Percentiles rank a stretch among this genome's conserved stretches.
These are phyloP conservation scores for Megalurothrips usitatus DNA, from an alignment of 2,888 invertebrate genomes.

Conservation along the genomic window DNA sequence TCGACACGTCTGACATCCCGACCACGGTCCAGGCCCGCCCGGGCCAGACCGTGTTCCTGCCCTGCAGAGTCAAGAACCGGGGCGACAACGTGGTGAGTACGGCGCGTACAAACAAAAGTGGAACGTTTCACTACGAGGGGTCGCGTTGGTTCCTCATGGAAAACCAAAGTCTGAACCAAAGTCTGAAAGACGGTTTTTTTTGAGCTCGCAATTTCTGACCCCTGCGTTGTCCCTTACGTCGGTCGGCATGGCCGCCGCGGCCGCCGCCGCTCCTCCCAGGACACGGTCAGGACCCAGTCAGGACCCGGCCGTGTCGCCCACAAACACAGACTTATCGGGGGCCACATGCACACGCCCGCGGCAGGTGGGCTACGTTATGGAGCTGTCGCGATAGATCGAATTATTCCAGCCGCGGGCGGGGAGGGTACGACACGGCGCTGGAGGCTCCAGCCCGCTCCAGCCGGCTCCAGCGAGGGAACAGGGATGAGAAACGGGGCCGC, in stretches of 20 bases:
- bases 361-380: not conserved
- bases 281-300: no score
- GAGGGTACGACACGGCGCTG: no score
- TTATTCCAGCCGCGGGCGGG: not conserved
- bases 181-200: no score
- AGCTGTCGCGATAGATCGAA: constrained; percentile 17
- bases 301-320: not conserved
- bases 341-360: not conserved
- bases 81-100: constrained; percentile 35
- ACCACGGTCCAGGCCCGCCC: constrained; percentile 33
- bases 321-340: constrained; percentile 10
- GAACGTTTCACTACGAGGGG: no score
- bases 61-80: constrained; percentile 34
- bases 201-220: no score
- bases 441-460: no score
- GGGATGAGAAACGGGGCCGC: not conserved
- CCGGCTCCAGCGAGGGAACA: not conserved
- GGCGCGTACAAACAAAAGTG: no score
- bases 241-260: no score
- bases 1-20: constrained; percentile 30
- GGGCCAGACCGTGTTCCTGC: constrained; percentile 35
- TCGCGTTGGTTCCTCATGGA: no score
- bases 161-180: no score
- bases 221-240: no score
- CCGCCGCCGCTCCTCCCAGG: not conserved